Base-by-base conservation (phyloP, 2,113 vertebrate genomes). In the Opisthocomus hoazin region DNA sequence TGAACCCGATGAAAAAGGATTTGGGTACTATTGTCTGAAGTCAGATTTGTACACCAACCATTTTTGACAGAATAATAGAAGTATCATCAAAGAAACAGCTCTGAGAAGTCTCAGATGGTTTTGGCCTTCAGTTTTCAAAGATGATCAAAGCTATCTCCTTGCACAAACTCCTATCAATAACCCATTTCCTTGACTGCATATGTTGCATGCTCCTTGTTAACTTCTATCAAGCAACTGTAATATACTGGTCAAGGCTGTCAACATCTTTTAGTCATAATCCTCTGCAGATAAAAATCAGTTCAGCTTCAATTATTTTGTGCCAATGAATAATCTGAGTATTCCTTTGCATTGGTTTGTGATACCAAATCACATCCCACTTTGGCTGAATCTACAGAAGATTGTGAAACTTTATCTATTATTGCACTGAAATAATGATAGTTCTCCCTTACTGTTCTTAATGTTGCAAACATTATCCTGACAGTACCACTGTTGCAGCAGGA, bases 401-500 rank as follows among this genome's bases (percentile, higher is more conserved):
- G 4, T 34, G 20, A 69, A 16, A 65, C 36, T 81, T 36, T 37
- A 36, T 66, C 63, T 57, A 1, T 68, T 26, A 10, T 24, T 41
- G 53, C 14, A 24, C 19, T 48, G 46, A 36, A 39, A 70, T 41
- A 36, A 45, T 6, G 36, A 11, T 18, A 70, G n/a, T 4, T n/a
- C 27, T 81, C 50, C n/a, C 50, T 34, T 32, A 11, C 50, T 60
- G 10, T 48, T 58, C 30, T 24, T 71, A 23, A 6, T 19, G 18
- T 32, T 2, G 1, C 57, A 50, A 17, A 22, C 15, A 8, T 3
- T 53, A 15, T 57, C 18, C n/a, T 53, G 36, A 29, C 19, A 16
- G 50, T 16, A 27, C 50, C 0, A 3, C 51, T 1, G 0, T 41
- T 1, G 2, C 60, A 69, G 66, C 26, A 41, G 54, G 11, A 46